Evolutionary conservation across 2,797 vertebrate genomes (phyloP), one percentile per base, ranked within the genome.

Genomic region (Anableps anableps): DNA sequence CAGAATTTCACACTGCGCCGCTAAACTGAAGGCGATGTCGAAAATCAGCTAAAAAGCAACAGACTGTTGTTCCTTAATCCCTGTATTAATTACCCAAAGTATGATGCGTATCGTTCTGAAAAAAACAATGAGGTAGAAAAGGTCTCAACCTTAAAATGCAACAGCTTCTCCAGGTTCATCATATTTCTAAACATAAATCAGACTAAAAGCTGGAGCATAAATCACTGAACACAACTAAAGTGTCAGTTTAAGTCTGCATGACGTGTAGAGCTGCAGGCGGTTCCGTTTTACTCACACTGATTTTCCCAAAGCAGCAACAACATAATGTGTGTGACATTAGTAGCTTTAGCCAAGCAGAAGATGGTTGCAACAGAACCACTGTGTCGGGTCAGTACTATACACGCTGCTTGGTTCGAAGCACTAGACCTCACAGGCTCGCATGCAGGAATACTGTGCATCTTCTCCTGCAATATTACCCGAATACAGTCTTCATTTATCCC

Each of bases 331-430:
- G 62, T 82, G 91, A 94, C 72, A 83, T 80, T 87, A 92, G 94
- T 36, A 3, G 78, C 77, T 89, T 90, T 83, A 81, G 92, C 94
- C 95, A 90, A 88, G 93, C 76, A 81, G 87, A 90, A 91, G 91
- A 87, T 87, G 89, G 80, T 82, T 89, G 85, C 53, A 94, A 95
- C 89, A 92, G 91, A 84, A 86, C 1, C 29, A 7, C 17, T 17
- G 31, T 64, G 6, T 36, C 17, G 17, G 60, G 60, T 36, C 31
- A 13, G 17, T 7, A 64, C 31, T n/a, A 31, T 16, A 60, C 13
- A 4, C 21, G 21, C 50, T n/a, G n/a, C 26, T n/a, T 58, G 4
- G 11, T 43, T 43, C 8, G 43, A 43, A 43, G 45, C 11, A 14
- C 45, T 47, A 2, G 11, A 13, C 45, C 45, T 47, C 45, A 47